Evolutionary conservation across 2,113 vertebrate species (phyloP), one percentile per base, ranked within the genome.

Genomic region (Zeus faber): DNA sequence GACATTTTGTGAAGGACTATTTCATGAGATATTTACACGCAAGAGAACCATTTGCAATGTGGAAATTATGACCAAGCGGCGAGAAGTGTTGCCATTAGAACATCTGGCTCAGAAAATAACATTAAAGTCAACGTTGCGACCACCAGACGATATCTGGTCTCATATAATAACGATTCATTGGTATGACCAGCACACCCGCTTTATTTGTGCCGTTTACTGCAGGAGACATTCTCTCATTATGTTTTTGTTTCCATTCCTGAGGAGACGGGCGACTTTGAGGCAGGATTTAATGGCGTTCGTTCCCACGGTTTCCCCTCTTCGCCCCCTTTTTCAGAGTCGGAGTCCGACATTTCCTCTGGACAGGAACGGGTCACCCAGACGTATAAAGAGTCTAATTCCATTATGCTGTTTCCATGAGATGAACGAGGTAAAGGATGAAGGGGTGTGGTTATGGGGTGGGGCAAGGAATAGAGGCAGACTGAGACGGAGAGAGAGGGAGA

Each of bases 381-480:
- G 67, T 57, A 70, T 75, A 61, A 35, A 26, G 72, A 79, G 68
- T 62, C 56, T 74, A 74, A 85, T 82, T 74, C 73, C 65, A 81
- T 85, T 80, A 82, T 70, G 80, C 73, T 65, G 68, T 77, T 67
- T 78, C 66, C 65, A 70, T 53, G 68, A 79, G 77, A 80, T 80
- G 50, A 65, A 83, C 59, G 72, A 76, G 73, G 2, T 43, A 65
- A 70, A 62, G 61, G 54, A 62, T 67, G 50, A 16, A 21, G 25
- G 33, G 33, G 35, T 20, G 31, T 5, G 22, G 13, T 5, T 6
- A 22, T 14, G 45, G 22, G 21, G 22, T 13, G 3, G 45, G 48
- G 48, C 2, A 16, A 13, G 27, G 1, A 8, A 24, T 7, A 25
- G 51, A 17, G 1, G 8, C 5, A 17, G 13, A 7, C 11, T 16